Conservation (phyloP, 2,113 vertebrate genomes). For the Protobothrops flavoviridis region DNA sequence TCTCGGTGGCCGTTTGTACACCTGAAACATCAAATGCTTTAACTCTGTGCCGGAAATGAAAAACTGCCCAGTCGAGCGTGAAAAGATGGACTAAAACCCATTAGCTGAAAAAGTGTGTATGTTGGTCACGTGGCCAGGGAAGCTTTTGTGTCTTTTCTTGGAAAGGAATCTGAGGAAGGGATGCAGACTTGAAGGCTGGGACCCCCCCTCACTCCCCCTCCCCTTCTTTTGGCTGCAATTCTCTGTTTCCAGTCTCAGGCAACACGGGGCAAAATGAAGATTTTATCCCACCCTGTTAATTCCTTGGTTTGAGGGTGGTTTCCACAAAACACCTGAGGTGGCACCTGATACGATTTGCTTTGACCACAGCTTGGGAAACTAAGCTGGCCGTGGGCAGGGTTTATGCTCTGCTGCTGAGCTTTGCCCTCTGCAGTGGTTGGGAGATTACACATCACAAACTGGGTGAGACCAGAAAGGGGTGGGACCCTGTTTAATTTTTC, state of each 20-base stretch:
- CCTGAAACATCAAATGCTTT: rapidly evolving
- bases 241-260: background rate
- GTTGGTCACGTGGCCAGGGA: background rate
- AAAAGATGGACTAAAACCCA: background rate
- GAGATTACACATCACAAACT: too few relatives aligned
- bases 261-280: slow-evolving; percentile 2
- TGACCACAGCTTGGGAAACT: too few relatives aligned
- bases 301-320: background rate
- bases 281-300: slow-evolving; percentile 25
- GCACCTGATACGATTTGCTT: too few relatives aligned
- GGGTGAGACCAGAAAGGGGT: too few relatives aligned
- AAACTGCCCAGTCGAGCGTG: slow-evolving; percentile 22
- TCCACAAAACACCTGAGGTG: background rate
- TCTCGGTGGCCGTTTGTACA: background rate
- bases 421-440: too few relatives aligned
- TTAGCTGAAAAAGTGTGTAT: slow-evolving; percentile 23
- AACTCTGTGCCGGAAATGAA: slow-evolving; percentile 9
- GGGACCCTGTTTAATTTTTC: too few relatives aligned
- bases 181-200: background rate
- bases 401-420: too few relatives aligned
- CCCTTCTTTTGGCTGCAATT: too few relatives aligned
- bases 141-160: background rate
- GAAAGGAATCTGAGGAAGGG: background rate
- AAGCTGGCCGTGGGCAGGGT: too few relatives aligned
- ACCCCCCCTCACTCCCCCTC: background rate